A percentile compares a stretch with the other conserved stretches of the same genome.
phyloP scores from a whole-genome alignment of 2,888 invertebrate species.

The Monopis laevigella region DNA sequence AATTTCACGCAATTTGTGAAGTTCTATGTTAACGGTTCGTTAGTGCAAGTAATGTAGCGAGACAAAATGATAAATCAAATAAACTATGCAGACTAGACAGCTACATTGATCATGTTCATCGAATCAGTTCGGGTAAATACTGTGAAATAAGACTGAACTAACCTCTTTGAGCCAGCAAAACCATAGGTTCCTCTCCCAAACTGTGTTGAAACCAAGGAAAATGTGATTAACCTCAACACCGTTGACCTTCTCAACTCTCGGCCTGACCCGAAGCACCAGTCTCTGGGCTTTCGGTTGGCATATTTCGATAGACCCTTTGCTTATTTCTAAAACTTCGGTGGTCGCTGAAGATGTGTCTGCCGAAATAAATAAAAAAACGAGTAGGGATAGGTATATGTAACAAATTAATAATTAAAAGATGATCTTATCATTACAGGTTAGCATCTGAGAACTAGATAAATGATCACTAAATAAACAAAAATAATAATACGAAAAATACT shows the following conservation, averaged over 20 bases:
- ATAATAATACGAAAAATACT: constrained; percentile 16
- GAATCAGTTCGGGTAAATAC: not conserved
- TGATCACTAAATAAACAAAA: too few species aligned
- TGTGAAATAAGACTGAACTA: constrained; percentile 22
- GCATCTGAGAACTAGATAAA: too few species aligned
- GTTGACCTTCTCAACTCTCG: constrained; percentile 41
- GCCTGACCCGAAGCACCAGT: constrained; percentile 52
- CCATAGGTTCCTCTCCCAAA: constrained; percentile 75
- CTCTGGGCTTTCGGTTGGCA: constrained; percentile 54
- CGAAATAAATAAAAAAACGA: constrained; percentile 1
- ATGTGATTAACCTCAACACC: constrained; percentile 57
- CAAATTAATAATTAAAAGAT: too few species aligned
- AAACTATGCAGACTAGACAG: too few species aligned
- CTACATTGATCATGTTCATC: too few species aligned
- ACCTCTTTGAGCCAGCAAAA: constrained; percentile 72
- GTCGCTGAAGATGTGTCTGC: constrained; percentile 33
- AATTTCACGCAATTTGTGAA: constrained; percentile 52
- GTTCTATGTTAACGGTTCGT: constrained; percentile 43
- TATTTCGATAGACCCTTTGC: constrained; percentile 50
- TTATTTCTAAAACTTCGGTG: constrained; percentile 52
- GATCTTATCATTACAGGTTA: too few species aligned
- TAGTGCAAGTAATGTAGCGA: constrained; percentile 61
- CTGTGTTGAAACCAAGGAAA: constrained; percentile 71
- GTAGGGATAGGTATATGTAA: constrained; percentile 6
- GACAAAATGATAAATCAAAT: constrained; percentile 37